Evolutionary conservation across 2,888 invertebrate species (phyloP), one percentile per base, ranked within the genome.

Genomic region (Opisthograptis luteolata): DNA sequence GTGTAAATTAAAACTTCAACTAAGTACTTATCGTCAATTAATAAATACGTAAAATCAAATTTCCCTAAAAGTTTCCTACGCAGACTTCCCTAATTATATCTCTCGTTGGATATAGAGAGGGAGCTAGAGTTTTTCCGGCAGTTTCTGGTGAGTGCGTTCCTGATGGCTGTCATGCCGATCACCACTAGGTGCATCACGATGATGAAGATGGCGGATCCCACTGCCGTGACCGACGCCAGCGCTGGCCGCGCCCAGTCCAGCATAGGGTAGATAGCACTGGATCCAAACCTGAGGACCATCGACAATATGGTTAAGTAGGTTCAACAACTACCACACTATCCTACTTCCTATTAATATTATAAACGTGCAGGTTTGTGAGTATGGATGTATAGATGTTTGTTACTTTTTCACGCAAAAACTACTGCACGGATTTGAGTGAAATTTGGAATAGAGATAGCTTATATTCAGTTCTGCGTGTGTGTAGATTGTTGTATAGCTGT

Each of bases 171-270:
- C 3, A 95, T 62, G 17, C 87, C 75, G 56, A 92, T 93, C 12
- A 93, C 83, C 5, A 93, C 43, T 13, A 91, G 76, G 76, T 96
- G 95, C 14, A 95, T 74, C 20, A 94, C 48, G 10, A 93, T 73
- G 25, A 95, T 83, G 62, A 93, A 91, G 0, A 92, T 58, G 0
- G 93, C 84, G 12, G 94, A 93, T 3, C 92, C 92, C 0, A 92
- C 70, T 34, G 93, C 92, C 32, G 94, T 90, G 2, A 92, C 71
- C 6, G 91, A 65, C 0, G 95, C 92, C 42, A 77, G 69, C 3
- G 92, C 91, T 0, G 96, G 95, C 30, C 92, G 90, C 12, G 92
- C 81, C 96, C 96, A 97, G 83, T 96, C 93, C 63, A 97, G 79
- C 67, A 95, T 92, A 30, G 94, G 93, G 81, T 97, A 97, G 58